These are phyloP conservation scores for Eudemis profundana DNA, from an alignment of 2,888 invertebrate genomes.

Conservation along the genomic window DNA sequence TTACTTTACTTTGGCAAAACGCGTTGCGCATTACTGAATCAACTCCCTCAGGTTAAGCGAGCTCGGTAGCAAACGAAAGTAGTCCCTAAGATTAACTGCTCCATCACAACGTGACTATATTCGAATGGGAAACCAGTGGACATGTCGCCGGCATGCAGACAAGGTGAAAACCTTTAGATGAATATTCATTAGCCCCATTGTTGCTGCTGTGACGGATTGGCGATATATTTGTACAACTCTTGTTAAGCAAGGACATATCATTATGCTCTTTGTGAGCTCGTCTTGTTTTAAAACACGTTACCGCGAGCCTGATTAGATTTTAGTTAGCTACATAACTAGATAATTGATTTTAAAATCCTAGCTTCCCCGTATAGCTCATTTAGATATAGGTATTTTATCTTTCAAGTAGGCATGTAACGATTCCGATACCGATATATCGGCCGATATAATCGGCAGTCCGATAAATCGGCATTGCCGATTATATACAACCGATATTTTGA, in stretches of 20 bases:
- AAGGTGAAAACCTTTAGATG: slow-evolving; percentile 57
- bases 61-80: background rate
- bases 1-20: background rate
- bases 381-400: too few relatives aligned
- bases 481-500: too few relatives aligned
- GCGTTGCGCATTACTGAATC: too few relatives aligned
- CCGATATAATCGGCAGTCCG: too few relatives aligned
- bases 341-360: too few relatives aligned
- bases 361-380: too few relatives aligned
- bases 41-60: too few relatives aligned
- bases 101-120: slow-evolving; percentile 10
- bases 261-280: background rate
- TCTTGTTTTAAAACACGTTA: slow-evolving; percentile 17
- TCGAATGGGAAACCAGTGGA: slow-evolving; percentile 17
- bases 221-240: slow-evolving; percentile 52
- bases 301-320: slow-evolving; percentile 1
- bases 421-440: too few relatives aligned
- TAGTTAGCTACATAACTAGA: background rate
- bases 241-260: slow-evolving; percentile 55
- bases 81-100: slow-evolving; percentile 7
- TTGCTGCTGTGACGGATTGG: slow-evolving; percentile 55
- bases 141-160: slow-evolving; percentile 39
- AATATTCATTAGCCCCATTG: slow-evolving; percentile 58
- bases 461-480: too few relatives aligned
- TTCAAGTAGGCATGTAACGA: too few relatives aligned